Evolutionary conservation across 37 sponge, comb jelly and placozoan species (phyloP).

Genomic region (Chondrosia reniformis): DNA sequence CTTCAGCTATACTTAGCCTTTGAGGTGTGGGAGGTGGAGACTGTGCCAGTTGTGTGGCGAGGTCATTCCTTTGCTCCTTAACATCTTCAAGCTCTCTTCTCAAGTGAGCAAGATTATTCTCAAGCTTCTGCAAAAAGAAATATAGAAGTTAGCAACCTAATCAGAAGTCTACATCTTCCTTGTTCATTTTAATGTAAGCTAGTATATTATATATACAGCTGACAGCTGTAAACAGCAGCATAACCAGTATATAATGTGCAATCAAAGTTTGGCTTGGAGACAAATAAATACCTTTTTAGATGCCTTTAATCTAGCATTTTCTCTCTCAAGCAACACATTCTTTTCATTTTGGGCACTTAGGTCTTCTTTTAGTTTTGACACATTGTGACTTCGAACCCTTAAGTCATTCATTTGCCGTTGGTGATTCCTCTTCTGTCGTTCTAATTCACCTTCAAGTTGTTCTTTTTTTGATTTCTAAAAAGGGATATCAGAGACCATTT

Average conservation of each 20-base stretch:
- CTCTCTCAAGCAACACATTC: background rate
- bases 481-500: background rate
- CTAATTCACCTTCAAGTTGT: constrained; percentile 24
- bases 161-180: too few species aligned
- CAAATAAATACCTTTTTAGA: constrained; percentile 3
- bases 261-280: too few species aligned
- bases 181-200: too few species aligned
- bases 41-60: background rate
- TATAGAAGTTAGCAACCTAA: too few species aligned
- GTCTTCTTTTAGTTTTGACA: background rate
- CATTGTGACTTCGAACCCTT: background rate
- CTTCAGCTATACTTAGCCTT: background rate
- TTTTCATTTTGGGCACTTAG: background rate
- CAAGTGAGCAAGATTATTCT: background rate
- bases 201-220: too few species aligned
- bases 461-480: constrained; percentile 27
- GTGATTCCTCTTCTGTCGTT: constrained; percentile 20
- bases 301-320: constrained; percentile 24
- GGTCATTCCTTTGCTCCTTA: background rate
- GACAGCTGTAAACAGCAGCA: too few species aligned
- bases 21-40: background rate
- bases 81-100: background rate
- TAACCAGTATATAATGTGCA: too few species aligned
- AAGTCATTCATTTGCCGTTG: constrained; percentile 8
- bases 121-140: background rate